Evolutionary conservation across 1,140 invertebrate genomes (phyloP).

Genomic region (Bombus affinis): DNA sequence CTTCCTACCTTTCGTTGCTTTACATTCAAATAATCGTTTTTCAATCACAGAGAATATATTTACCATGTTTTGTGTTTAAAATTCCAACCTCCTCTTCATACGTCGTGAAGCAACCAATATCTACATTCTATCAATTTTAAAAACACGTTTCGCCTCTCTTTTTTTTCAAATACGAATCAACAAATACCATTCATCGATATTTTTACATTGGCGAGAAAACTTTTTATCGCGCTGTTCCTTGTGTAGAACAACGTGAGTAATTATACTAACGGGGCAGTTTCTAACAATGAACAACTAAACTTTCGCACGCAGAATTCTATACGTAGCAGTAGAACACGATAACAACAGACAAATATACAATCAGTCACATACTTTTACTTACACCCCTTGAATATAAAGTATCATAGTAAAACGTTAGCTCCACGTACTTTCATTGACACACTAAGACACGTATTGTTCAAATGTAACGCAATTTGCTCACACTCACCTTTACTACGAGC

Average conservation of each 20-base stretch:
- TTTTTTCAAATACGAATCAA: not conserved
- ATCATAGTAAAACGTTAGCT: too few relatives aligned
- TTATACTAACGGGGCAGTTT: not conserved
- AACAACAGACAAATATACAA: not conserved
- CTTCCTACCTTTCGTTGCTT: too few relatives aligned
- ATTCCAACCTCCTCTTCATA: too few relatives aligned
- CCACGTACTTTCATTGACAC: too few relatives aligned
- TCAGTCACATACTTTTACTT: not conserved
- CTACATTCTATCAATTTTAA: not conserved
- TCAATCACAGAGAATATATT: too few relatives aligned
- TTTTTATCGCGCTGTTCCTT: not conserved
- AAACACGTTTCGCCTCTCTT: not conserved
- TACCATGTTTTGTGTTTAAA: too few relatives aligned
- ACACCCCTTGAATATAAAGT: not conserved
- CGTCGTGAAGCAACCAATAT: too few relatives aligned
- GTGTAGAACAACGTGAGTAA: not conserved
- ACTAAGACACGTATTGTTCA: too few relatives aligned
- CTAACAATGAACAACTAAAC: not conserved
- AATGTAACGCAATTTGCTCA: too few relatives aligned
- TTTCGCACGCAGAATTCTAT: not conserved
- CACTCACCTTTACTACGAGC: too few relatives aligned
- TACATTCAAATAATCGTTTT: too few relatives aligned
- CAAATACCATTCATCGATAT: too few relatives aligned
- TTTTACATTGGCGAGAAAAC: not conserved
- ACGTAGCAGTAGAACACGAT: not conserved